These are phyloP conservation scores for Gadus macrocephalus DNA, from an alignment of 2,113 vertebrate species.

Conservation along the genomic window DNA sequence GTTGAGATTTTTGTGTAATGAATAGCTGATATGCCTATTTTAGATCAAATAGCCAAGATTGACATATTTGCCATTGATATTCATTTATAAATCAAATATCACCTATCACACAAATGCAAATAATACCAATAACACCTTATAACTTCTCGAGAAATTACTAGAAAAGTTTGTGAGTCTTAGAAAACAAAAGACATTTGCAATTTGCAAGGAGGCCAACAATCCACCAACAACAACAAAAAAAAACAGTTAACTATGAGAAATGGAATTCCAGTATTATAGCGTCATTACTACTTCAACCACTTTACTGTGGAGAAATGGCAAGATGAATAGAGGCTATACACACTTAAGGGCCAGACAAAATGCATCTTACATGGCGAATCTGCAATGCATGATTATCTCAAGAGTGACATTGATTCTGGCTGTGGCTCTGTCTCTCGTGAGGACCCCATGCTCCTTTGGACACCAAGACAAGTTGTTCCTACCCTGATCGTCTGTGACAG, in stretches of 20 bases:
- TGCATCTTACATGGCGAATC: slow-evolving; percentile 75
- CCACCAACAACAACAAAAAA: background rate
- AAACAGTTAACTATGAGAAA: slow-evolving; percentile 26
- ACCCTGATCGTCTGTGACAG: slow-evolving; percentile 70
- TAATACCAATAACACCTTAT: slow-evolving; percentile 38
- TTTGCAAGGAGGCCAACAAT: slow-evolving; percentile 20
- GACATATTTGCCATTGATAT: slow-evolving; percentile 4
- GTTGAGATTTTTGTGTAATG: too few relatives aligned
- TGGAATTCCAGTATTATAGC: slow-evolving; percentile 33
- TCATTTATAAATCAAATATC: slow-evolving; percentile 5
- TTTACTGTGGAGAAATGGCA: slow-evolving; percentile 42
- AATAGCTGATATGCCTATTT: too few relatives aligned
- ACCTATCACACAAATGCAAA: slow-evolving; percentile 20
- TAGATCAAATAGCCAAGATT: too few relatives aligned
- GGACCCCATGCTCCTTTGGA: slow-evolving; percentile 68
- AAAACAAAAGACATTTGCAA: slow-evolving; percentile 12
- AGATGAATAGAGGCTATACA: slow-evolving; percentile 71
- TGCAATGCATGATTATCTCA: slow-evolving; percentile 64
- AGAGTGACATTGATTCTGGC: slow-evolving; percentile 67
- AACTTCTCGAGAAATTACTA: slow-evolving; percentile 28
- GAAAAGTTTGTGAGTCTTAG: slow-evolving; percentile 28
- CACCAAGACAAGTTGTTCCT: slow-evolving; percentile 65
- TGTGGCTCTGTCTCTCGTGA: slow-evolving; percentile 64
- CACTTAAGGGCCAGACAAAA: slow-evolving; percentile 65
- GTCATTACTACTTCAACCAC: slow-evolving; percentile 43